These are phyloP conservation scores for Drosophila bunnanda DNA, from an alignment of 2,888 invertebrate species.

Conservation along the genomic window DNA sequence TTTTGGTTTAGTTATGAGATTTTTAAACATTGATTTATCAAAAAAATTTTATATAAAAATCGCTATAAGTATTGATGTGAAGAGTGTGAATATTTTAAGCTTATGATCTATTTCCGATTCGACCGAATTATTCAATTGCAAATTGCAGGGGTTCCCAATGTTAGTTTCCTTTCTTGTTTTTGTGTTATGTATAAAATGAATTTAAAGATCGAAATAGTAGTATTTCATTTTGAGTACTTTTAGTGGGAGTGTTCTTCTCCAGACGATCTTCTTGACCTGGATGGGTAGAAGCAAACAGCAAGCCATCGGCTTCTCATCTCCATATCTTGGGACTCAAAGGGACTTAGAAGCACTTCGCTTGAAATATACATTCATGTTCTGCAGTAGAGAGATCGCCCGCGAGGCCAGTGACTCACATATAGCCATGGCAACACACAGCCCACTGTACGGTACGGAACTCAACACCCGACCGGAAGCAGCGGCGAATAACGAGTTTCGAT, in stretches of 20 bases:
- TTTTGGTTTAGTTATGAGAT: too few relatives aligned
- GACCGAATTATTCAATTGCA: too few relatives aligned
- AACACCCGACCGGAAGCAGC: slow-evolving; percentile 61
- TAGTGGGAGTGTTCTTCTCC: neutral
- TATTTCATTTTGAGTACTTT: too few relatives aligned
- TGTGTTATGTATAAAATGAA: too few relatives aligned
- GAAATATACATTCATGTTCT: neutral
- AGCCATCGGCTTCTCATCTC: neutral
- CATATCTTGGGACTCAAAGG: neutral
- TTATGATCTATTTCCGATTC: too few relatives aligned
- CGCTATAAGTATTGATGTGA: too few relatives aligned
- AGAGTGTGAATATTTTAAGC: too few relatives aligned
- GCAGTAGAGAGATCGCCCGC: neutral
- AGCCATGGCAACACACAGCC: slow-evolving; percentile 53
- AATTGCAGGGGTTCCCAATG: too few relatives aligned
- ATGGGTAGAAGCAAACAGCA: neutral
- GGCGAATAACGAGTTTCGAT: slow-evolving; percentile 64
- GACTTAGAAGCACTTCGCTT: neutral
- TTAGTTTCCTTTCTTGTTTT: neutral
- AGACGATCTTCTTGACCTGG: neutral
- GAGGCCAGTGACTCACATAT: slow-evolving; percentile 27
- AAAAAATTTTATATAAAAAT: too few relatives aligned
- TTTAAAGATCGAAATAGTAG: neutral
- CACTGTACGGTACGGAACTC: slow-evolving; percentile 32
- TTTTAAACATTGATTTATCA: too few relatives aligned